Conservation (phyloP, 2,888 invertebrate species). For the Coecobrya sp. region DNA sequence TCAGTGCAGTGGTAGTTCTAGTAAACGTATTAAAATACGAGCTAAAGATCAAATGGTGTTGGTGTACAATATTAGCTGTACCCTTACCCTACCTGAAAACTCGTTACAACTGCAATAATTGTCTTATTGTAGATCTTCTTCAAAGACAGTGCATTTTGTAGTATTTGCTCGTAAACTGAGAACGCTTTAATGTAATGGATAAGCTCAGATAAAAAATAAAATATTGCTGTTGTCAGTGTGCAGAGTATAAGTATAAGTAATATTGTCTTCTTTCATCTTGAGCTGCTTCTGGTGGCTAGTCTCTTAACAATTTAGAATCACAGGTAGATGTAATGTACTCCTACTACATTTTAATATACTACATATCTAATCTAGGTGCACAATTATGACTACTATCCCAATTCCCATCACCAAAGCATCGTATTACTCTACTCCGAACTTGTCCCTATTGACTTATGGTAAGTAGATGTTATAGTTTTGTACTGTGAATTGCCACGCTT, state of each 20-base stretch:
- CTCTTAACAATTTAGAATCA: neutral
- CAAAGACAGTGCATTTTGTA: neutral
- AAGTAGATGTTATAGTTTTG: neutral
- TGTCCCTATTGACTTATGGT: neutral
- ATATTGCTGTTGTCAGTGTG: neutral
- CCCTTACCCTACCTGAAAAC: neutral
- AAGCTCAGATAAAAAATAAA: no score
- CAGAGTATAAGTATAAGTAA: no score
- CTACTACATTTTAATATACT: neutral
- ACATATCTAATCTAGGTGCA: no score
- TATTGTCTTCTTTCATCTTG: no score
- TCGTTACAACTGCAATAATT: neutral
- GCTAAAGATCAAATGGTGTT: neutral
- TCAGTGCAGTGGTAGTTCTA: conserved; percentile 4
- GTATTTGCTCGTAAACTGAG: neutral
- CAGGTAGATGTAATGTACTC: neutral
- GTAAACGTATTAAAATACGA: neutral
- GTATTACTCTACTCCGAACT: neutral
- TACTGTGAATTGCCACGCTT: conserved; percentile 27
- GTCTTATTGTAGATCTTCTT: no score
- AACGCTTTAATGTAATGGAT: neutral
- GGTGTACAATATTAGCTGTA: neutral
- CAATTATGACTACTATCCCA: neutral
- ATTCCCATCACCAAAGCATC: neutral
- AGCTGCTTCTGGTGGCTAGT: neutral